Conservation (phyloP, 2,888 invertebrate species). For the Chloromyia formosa region DNA sequence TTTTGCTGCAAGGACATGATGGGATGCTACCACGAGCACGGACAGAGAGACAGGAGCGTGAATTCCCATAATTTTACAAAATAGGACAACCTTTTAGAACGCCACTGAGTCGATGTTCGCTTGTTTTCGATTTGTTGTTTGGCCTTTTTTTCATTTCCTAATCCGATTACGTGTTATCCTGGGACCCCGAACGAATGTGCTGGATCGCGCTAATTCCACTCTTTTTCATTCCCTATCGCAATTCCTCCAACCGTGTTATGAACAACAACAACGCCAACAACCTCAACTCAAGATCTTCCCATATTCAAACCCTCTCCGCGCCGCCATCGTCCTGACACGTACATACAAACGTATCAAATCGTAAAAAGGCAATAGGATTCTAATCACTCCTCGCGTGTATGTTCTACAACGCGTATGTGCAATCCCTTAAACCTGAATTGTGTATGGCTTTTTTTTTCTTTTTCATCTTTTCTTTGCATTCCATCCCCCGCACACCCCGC, state of each 20-base stretch:
- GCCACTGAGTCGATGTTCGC: constrained; percentile 37
- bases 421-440: constrained; percentile 38
- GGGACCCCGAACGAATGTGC: constrained; percentile 40
- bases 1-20: neutral
- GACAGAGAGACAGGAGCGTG: neutral
- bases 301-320: neutral
- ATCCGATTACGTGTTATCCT: constrained; percentile 41
- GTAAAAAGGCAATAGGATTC: constrained; percentile 37
- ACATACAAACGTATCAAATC: neutral
- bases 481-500: neutral
- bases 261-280: too few relatives aligned
- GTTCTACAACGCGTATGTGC: constrained; percentile 40
- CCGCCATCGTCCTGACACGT: neutral
- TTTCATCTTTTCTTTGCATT: neutral
- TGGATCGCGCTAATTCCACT: constrained; percentile 39
- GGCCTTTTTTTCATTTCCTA: constrained; percentile 26
- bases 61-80: constrained; percentile 29
- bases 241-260: constrained; percentile 6
- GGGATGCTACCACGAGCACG: too few relatives aligned
- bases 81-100: constrained; percentile 40
- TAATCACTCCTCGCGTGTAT: constrained; percentile 38
- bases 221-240: constrained; percentile 31
- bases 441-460: neutral
- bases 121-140: constrained; percentile 39
- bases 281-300: neutral